Conservation (phyloP, 2,888 invertebrate genomes). For the Epirrita christyi region DNA sequence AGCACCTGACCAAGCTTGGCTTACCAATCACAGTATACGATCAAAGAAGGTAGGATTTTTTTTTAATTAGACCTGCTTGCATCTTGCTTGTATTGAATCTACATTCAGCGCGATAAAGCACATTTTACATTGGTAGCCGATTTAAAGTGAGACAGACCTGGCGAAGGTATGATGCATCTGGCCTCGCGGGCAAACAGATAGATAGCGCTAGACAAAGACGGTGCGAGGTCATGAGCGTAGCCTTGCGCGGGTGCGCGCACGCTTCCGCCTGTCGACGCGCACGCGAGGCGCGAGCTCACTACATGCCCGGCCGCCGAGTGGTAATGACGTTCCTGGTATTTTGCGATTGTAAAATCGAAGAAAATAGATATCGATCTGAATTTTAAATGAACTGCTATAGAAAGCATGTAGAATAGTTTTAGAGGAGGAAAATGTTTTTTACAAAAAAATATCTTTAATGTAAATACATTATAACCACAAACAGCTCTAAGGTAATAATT, state of each 20-base stretch:
- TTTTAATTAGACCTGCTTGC: neutral
- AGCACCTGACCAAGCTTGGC: neutral
- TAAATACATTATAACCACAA: constrained; percentile 14
- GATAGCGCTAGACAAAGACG: constrained; percentile 84
- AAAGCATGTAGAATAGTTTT: neutral
- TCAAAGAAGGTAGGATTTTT: neutral
- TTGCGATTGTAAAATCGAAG: constrained; percentile 16
- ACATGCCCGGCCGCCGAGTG: constrained; percentile 53
- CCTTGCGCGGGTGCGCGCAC: constrained; percentile 81
- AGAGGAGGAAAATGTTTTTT: neutral
- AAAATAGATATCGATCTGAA: constrained; percentile 14
- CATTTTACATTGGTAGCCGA: constrained; percentile 8
- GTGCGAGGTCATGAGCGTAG: constrained; percentile 84
- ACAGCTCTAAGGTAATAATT: constrained; percentile 26
- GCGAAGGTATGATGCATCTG: constrained; percentile 81
- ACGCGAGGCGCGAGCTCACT: constrained; percentile 57
- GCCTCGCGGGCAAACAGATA: constrained; percentile 82
- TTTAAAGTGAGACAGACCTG: constrained; percentile 19
- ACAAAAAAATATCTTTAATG: neutral
- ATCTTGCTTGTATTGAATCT: neutral
- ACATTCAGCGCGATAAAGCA: neutral
- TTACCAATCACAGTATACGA: neutral
- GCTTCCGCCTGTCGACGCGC: constrained; percentile 77
- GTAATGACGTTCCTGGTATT: constrained; percentile 44
- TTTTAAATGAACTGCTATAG: neutral